Evolutionary conservation across 2,113 vertebrate genomes (phyloP).

Genomic region (Takifugu flavidus): DNA sequence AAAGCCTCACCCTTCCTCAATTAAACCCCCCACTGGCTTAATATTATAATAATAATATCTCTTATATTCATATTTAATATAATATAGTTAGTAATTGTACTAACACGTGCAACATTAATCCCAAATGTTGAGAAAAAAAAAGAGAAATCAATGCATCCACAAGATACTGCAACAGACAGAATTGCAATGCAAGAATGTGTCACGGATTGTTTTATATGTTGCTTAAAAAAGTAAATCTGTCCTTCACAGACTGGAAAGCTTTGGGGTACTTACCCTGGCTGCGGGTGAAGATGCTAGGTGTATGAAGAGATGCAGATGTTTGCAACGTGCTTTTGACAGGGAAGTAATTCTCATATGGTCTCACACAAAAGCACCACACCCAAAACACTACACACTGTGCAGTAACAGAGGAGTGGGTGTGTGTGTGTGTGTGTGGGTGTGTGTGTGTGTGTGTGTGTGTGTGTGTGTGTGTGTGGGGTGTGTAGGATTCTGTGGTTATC

Average conservation of each 20-base stretch:
- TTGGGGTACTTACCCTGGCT: slow-evolving; percentile 48
- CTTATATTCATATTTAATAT: no score
- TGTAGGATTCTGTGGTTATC: no score
- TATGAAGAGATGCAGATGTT: slow-evolving; percentile 27
- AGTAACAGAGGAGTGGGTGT: slow-evolving; percentile 4
- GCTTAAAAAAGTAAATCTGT: no score
- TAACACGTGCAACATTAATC: no score
- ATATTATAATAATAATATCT: neutral
- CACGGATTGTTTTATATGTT: neutral
- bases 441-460: neutral
- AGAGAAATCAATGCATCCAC: no score
- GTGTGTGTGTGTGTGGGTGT: slow-evolving; percentile 2
- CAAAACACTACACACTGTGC: slow-evolving; percentile 25
- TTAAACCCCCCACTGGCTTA: neutral
- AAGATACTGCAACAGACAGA: no score
- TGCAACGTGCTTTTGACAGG: slow-evolving; percentile 38
- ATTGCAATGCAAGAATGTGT: neutral
- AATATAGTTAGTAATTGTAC: no score
- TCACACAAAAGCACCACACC: slow-evolving; percentile 27
- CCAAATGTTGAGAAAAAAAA: no score
- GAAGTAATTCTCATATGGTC: slow-evolving; percentile 49
- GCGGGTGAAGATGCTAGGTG: slow-evolving; percentile 40
- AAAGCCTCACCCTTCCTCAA: slow-evolving; percentile 28
- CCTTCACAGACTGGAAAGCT: neutral
- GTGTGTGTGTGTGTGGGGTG: neutral